A percentile compares a stretch with the other conserved stretches of the same genome.
These are phyloP conservation scores for Drosophila tsacasi DNA, from an alignment of 1,140 invertebrate genomes.

Conservation along the genomic window DNA sequence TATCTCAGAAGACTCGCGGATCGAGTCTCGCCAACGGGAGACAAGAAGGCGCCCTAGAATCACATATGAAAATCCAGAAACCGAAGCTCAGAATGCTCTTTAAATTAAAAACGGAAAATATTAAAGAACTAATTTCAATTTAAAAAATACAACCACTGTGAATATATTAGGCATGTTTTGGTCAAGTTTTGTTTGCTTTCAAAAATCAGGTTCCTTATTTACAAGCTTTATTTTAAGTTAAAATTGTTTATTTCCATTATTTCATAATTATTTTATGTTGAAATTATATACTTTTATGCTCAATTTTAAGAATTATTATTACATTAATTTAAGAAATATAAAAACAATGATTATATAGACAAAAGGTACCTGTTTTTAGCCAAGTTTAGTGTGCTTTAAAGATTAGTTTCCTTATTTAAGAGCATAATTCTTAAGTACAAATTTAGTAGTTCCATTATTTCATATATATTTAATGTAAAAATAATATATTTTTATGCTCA, in stretches of 20 bases:
- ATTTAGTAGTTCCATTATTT: background rate
- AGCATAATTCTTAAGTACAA: background rate
- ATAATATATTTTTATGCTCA: background rate
- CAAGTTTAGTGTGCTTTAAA: background rate
- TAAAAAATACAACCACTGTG: background rate
- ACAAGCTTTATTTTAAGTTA: no score
- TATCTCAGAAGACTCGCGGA: conserved; percentile 39
- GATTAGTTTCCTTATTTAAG: background rate
- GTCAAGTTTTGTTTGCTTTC: no score
- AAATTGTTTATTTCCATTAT: no score
- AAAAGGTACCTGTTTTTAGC: no score
- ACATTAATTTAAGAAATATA: no score
- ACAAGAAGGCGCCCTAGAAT: conserved; percentile 37
- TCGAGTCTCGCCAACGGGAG: conserved; percentile 39
- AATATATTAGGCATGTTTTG: no score
- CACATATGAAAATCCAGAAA: background rate
- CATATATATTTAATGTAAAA: background rate
- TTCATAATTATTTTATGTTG: no score
- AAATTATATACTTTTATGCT: no score
- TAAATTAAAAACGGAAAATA: background rate
- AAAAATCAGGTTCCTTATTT: no score
- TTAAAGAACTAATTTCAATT: background rate
- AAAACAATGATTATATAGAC: no score
- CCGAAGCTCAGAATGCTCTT: conserved; percentile 14
- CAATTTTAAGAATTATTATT: no score